Base-by-base conservation (phyloP, 2,797 vertebrate genomes). In the Pangasius sanitwongsei region DNA sequence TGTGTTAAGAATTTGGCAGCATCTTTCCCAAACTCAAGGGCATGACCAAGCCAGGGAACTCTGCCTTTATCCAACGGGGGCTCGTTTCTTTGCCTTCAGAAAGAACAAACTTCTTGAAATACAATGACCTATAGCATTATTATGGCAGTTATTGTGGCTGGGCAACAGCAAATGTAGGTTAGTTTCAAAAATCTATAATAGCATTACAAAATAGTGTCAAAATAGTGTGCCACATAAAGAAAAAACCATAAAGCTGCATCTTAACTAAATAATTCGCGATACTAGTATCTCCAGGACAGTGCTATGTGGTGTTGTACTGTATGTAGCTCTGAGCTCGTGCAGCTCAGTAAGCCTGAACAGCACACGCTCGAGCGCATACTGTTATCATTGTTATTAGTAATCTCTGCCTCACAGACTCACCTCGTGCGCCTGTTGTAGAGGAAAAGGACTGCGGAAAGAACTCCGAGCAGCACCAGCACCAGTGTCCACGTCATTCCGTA, bases 31-130 rank as follows among this genome's bases (percentile, higher is more conserved):
- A 98, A 98, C 41, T 96, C 96, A 23, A 97, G 89, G 2, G 97
- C 97, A 8, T 98, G 96, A 0, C 98, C 98, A 92, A 99, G 67
- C 97, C 97, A 98, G 0, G 97, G 98, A 48, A 98, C 86, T 0
- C 67, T 23, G 20, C 97, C 98, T 93, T 94, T 94, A 91, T 98
- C 98, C 78, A 99, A 93, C 1, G 98, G 97, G 8, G 97, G 97
- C 91, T 99, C 98, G 0, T 96, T 94, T 6, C 92, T 95, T 78
- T 85, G 87, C 87, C 98, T 99, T 93, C 55, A 77, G 61, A 48
- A 72, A 16, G 18, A 44, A 18, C 9, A 69, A 81, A 15, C 41
- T 34, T 81, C 25, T 82, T 0, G 11, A 67, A 55, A 59, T 25
- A 20, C 11, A 83, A 53, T 41, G 3, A 87, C 2, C 1, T 77